Evolutionary conservation across 2,888 invertebrate genomes (phyloP).

Genomic region (Metalampra italica): DNA sequence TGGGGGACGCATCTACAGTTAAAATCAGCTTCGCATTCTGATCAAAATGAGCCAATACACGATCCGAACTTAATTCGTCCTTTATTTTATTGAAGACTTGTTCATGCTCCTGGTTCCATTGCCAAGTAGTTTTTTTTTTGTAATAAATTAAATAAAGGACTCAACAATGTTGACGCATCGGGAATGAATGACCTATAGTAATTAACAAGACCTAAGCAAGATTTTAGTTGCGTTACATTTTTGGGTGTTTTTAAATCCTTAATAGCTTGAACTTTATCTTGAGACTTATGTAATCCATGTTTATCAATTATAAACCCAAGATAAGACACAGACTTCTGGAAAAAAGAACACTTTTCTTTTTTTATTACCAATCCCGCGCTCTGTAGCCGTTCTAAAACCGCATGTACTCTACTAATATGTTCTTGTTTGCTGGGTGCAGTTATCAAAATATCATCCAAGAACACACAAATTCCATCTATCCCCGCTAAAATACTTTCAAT

Average conservation of each 20-base stretch:
- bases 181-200: constrained; percentile 4
- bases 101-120: not conserved
- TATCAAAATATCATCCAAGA: not conserved
- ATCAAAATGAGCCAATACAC: constrained; percentile 5
- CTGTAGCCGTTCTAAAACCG: not conserved
- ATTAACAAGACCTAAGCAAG: constrained; percentile 1
- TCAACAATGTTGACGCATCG: not conserved
- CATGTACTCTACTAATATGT: not conserved
- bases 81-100: not conserved
- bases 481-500: not conserved
- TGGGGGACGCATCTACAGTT: no score
- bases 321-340: not conserved
- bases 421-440: not conserved
- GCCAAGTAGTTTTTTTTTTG: not conserved
- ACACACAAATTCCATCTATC: not conserved
- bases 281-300: not conserved
- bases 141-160: not conserved
- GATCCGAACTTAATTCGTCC: not conserved
- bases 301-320: not conserved
- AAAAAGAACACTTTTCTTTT: constrained; percentile 1
- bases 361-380: not conserved
- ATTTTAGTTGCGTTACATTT: constrained; percentile 2
- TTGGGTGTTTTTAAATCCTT: not conserved
- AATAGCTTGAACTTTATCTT: not conserved
- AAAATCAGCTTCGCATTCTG: no score